A percentile compares a stretch with the other conserved stretches of the same genome.
Evolutionary conservation across 2,888 invertebrate species (phyloP).

Genomic region (Tupiocoris notatus): DNA sequence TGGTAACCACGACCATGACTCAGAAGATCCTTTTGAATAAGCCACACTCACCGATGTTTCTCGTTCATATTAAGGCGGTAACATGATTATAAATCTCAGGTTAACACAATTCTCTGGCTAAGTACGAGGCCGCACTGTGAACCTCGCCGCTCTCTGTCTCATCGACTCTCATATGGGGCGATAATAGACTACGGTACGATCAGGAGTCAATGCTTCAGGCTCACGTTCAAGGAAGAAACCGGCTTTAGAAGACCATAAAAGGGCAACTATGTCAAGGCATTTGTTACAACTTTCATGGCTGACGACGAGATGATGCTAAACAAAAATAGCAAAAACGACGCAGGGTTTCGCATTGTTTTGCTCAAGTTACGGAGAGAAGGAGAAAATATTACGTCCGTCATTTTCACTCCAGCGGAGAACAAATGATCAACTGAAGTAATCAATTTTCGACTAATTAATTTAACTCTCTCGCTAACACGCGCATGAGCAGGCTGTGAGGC

Average conservation of each 20-base stretch:
- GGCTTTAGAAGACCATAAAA: neutral
- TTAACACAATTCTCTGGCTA: neutral
- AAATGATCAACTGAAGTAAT: too few relatives aligned
- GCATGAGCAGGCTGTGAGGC: neutral
- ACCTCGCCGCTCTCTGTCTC: neutral
- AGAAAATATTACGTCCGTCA: too few relatives aligned
- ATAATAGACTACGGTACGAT: neutral
- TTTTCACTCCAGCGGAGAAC: neutral
- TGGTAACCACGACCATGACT: too few relatives aligned
- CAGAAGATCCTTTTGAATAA: neutral
- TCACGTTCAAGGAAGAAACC: constrained; percentile 21
- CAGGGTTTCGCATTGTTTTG: neutral
- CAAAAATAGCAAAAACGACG: neutral
- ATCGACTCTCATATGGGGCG: neutral
- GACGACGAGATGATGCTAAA: neutral
- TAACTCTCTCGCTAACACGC: too few relatives aligned
- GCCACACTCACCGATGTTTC: neutral
- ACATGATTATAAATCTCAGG: neutral
- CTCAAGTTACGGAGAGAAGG: neutral
- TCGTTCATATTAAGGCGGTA: neutral
- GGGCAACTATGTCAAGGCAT: constrained; percentile 29
- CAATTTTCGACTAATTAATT: too few relatives aligned
- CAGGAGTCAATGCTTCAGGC: constrained; percentile 13
- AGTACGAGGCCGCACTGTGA: neutral
- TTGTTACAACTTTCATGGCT: constrained; percentile 28